Percentiles rank a stretch among this genome's conserved stretches.
Evolutionary conservation across 2,888 invertebrate genomes (phyloP).

Genomic region (Folsomia manolachei): DNA sequence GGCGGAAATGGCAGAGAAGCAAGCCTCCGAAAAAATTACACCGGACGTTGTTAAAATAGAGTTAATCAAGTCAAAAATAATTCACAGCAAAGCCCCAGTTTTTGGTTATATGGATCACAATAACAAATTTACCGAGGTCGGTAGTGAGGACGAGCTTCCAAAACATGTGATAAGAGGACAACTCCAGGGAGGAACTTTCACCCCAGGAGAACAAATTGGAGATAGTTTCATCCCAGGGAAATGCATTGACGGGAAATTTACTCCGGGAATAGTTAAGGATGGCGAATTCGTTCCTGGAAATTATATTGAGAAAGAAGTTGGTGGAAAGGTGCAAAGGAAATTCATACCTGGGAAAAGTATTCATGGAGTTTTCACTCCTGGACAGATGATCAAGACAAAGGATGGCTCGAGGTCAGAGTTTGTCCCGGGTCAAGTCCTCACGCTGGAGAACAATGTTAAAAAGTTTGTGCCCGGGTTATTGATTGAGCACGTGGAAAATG

Average conservation of each 20-base stretch:
- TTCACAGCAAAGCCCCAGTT: slow-evolving; percentile 54
- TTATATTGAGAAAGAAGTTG: slow-evolving; percentile 15
- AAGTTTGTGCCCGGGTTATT: slow-evolving; percentile 67
- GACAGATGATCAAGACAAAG: slow-evolving; percentile 70
- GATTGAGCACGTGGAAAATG: slow-evolving; percentile 57
- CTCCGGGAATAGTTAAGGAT: slow-evolving; percentile 12
- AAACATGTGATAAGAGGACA: slow-evolving; percentile 15
- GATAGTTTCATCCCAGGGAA: slow-evolving; percentile 11
- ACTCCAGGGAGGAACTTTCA: slow-evolving; percentile 7
- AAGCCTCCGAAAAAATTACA: slow-evolving; percentile 52
- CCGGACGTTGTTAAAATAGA: slow-evolving; percentile 54
- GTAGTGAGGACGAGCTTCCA: slow-evolving; percentile 8
- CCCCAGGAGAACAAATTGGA: slow-evolving; percentile 10
- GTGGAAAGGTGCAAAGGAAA: slow-evolving; percentile 12
- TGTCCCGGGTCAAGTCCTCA: slow-evolving; percentile 76
- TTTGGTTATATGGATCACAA: slow-evolving; percentile 69
- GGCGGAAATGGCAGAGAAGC: slow-evolving; percentile 64
- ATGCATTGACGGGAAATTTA: background rate
- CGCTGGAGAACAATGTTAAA: slow-evolving; percentile 65
- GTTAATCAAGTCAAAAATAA: slow-evolving; percentile 50
- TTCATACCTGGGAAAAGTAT: slow-evolving; percentile 19
- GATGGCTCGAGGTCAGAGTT: slow-evolving; percentile 65
- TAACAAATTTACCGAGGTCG: slow-evolving; percentile 52
- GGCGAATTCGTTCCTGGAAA: slow-evolving; percentile 8
- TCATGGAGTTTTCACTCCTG: slow-evolving; percentile 63